Conservation (phyloP, 1,140 invertebrate species). For the Potamilus streckersoni region DNA sequence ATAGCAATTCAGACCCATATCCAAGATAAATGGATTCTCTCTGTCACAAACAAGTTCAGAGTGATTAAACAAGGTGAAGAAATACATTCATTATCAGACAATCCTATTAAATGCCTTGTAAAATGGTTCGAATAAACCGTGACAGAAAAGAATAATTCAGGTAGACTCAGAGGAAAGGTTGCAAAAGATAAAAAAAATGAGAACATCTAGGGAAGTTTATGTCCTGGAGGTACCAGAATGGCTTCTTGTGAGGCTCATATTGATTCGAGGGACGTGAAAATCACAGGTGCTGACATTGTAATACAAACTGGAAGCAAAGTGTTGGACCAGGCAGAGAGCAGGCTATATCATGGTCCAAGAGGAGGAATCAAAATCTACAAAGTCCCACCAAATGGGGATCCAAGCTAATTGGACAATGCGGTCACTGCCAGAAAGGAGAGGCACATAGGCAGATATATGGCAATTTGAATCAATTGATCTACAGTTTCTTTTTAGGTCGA, state of each 20-base stretch:
- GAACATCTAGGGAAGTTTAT: too few relatives aligned
- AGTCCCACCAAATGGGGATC: not conserved
- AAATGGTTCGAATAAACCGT: too few relatives aligned
- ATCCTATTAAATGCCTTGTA: too few relatives aligned
- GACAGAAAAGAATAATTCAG: too few relatives aligned
- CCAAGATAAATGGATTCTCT: too few relatives aligned
- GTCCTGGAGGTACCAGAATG: too few relatives aligned
- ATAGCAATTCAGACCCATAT: conserved; percentile 3
- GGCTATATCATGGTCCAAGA: conserved; percentile 5
- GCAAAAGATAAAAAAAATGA: too few relatives aligned
- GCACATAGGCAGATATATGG: conserved; percentile 27
- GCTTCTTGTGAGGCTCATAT: too few relatives aligned
- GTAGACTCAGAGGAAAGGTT: too few relatives aligned
- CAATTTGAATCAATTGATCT: conserved; percentile 19
- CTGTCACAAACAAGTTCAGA: too few relatives aligned
- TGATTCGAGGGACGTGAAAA: not conserved
- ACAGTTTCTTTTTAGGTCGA: conserved; percentile 18
- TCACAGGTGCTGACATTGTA: not conserved
- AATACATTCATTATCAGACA: too few relatives aligned
- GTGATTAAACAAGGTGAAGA: too few relatives aligned
- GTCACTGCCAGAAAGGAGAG: conserved; percentile 18
- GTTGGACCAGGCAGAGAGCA: not conserved
- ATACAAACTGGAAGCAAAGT: not conserved
- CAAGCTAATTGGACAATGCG: conserved; percentile 8
- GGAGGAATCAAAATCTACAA: conserved; percentile 2